A percentile compares a stretch with the other conserved stretches of the same genome.
Evolutionary conservation across 2,113 vertebrate genomes (phyloP).

Genomic region (Ochotona princeps): DNA sequence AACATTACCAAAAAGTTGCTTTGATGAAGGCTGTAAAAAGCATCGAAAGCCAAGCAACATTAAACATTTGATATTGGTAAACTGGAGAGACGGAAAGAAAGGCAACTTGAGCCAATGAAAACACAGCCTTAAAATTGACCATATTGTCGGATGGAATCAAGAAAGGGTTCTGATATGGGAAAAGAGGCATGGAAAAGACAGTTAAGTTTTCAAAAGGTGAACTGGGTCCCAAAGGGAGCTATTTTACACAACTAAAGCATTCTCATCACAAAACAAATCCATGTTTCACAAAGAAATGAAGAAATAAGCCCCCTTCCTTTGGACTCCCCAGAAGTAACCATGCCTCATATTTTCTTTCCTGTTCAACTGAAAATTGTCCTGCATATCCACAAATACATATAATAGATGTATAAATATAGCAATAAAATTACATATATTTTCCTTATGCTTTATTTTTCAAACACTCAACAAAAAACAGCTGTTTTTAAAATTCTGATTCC

Average conservation of each 20-base stretch:
- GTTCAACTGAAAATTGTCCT: conserved; percentile 21
- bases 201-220: conserved; percentile 13
- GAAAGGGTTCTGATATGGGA: background rate
- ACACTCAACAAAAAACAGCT: conserved; percentile 61
- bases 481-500: conserved; percentile 79
- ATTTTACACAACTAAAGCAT: conserved; percentile 12
- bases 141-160: conserved; percentile 15
- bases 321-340: background rate
- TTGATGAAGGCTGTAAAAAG: background rate
- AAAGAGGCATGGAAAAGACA: background rate
- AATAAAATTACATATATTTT: conserved; percentile 11
- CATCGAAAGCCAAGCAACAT: background rate
- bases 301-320: conserved; percentile 4
- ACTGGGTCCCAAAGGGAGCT: background rate
- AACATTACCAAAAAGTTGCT: background rate
- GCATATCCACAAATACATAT: background rate
- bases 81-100: background rate
- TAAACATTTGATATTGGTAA: background rate
- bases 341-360: conserved; percentile 10
- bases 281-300: conserved; percentile 46
- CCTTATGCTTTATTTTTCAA: conserved; percentile 75
- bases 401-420: background rate
- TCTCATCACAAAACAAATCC: conserved; percentile 33
- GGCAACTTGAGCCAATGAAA: background rate
- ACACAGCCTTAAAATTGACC: conserved; percentile 42